Evolutionary conservation across 2,888 invertebrate genomes (phyloP).

Genomic region (Shargacucullia verbasci): DNA sequence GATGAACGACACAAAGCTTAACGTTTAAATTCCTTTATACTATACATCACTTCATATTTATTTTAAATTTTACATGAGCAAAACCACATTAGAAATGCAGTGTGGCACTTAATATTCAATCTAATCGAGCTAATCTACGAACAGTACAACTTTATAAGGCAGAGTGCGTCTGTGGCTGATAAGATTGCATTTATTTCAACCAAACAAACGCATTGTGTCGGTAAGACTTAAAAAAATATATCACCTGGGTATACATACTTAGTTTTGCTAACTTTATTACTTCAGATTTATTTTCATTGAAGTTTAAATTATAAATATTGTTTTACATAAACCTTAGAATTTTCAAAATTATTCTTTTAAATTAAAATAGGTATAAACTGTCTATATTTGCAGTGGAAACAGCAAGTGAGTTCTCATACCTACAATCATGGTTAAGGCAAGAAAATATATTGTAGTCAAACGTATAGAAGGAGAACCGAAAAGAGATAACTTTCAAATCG

Average conservation of each 20-base stretch:
- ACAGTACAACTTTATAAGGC: slow-evolving; percentile 1
- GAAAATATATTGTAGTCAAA: slow-evolving; percentile 77
- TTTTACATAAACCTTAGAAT: no score
- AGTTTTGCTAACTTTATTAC: no score
- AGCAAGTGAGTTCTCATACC: background rate
- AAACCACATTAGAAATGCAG: background rate
- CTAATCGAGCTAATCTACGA: background rate
- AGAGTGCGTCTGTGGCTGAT: background rate
- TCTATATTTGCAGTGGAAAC: no score
- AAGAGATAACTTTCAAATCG: slow-evolving; percentile 86
- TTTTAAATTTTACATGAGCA: background rate
- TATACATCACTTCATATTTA: no score
- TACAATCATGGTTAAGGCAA: slow-evolving; percentile 81
- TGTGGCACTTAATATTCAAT: background rate
- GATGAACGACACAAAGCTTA: no score
- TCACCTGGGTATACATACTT: no score
- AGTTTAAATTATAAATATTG: no score
- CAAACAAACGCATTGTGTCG: background rate
- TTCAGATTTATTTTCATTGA: no score
- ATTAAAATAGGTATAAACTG: no score
- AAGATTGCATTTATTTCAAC: background rate
- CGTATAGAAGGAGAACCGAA: slow-evolving; percentile 89
- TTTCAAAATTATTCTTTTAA: no score
- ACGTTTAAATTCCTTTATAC: no score
- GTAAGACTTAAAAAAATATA: background rate